Evolutionary conservation across 2,113 vertebrate species (phyloP), one percentile per base, ranked within the genome.

Genomic region (Asarcornis scutulata): DNA sequence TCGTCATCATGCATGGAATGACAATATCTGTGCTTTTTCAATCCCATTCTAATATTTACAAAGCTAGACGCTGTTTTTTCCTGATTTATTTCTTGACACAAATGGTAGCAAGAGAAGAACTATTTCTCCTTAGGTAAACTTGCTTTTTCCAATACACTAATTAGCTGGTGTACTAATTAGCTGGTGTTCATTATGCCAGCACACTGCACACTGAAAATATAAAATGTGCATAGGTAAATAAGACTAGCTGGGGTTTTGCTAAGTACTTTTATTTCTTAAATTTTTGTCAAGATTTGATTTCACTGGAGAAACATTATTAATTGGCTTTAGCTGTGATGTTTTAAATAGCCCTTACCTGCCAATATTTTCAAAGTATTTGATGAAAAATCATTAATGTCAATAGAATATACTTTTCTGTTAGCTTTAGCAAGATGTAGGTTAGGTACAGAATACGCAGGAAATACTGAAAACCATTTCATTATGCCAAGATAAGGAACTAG

Each of bases 111-210:
- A 4, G 0, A 67, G 27, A 77, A 79, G 16, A 64, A 62, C 9
- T 66, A 11, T 58, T 92, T 84, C 83, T 91, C 20, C 73, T 82
- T 58, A 84, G 80, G 42, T 89, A 87, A 72, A 79, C 53, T 64
- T 48, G 26, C 20, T n/a, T 92, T 36, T 85, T 66, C 36, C 4
- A 6, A 31, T 85, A 10, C 36, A 11, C 36, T 74, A 66, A 83
- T 95, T 95, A 92, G 32, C n/a, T 89, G 31, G 21, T 85, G 82
- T 82, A 11, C 36, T 74, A 66, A 83, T 95, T 95, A 92, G 32
- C n/a, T 89, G 31, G 21, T 85, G 82, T 82, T 60, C 74, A 87
- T 95, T 80, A 48, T 48, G 46, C 46, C 46, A 89, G 31, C 53
- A n/a, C 11, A 63, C 46, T 48, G 31, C 78, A 42, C 23, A 9